Conservation (phyloP, 2,888 invertebrate genomes). For the Melanophora roralis region DNA sequence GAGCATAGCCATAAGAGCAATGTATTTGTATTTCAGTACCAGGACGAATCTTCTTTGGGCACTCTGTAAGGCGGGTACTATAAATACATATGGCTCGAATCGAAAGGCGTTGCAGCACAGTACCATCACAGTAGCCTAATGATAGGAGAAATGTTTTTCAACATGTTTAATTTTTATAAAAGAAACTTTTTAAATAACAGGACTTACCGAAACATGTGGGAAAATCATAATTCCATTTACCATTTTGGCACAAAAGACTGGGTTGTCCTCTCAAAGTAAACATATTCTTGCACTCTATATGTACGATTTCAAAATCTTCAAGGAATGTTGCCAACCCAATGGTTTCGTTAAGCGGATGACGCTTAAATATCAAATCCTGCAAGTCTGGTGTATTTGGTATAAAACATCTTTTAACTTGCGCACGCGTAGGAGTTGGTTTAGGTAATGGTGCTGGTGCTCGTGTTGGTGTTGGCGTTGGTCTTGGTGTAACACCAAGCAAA, state of each 20-base stretch:
- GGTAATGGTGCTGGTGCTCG: background rate
- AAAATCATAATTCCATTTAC: constrained; percentile 63
- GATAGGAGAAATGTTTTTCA: too few relatives aligned
- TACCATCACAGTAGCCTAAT: constrained; percentile 44
- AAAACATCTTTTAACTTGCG: background rate
- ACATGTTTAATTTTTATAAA: too few relatives aligned
- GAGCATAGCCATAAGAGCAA: constrained; percentile 42
- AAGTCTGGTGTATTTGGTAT: constrained; percentile 14
- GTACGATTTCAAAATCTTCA: constrained; percentile 9
- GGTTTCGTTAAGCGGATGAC: constrained; percentile 37
- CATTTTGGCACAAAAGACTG: constrained; percentile 45
- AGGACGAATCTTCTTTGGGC: constrained; percentile 48
- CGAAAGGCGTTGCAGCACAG: constrained; percentile 13
- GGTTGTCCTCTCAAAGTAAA: background rate
- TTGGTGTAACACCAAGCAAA: background rate
- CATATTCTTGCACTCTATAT: constrained; percentile 28
- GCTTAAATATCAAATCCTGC: constrained; percentile 3
- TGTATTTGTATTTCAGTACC: constrained; percentile 23
- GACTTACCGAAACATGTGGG: constrained; percentile 25
- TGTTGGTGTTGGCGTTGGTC: background rate
- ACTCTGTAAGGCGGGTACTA: background rate
- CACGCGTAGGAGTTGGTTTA: background rate
- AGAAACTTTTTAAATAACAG: background rate
- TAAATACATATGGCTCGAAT: constrained; percentile 20
- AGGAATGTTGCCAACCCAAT: background rate